These are phyloP conservation scores for Cyphomyrus discorhynchus DNA, from an alignment of 2,113 vertebrate species.

Conservation along the genomic window DNA sequence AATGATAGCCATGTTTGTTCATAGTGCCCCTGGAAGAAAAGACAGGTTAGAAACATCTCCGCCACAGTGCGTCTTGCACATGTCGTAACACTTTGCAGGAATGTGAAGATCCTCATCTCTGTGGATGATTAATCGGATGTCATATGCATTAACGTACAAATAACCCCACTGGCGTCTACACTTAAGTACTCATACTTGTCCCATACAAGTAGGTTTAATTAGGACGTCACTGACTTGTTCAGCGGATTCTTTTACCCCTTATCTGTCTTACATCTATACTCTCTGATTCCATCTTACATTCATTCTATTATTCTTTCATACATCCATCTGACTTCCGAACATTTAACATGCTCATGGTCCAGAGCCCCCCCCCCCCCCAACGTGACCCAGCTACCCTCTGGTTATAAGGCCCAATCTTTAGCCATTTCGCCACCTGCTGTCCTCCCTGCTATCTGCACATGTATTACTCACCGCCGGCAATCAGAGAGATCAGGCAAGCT, in stretches of 20 bases:
- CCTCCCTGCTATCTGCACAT: not conserved
- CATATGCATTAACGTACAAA: not conserved
- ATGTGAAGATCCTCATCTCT: not conserved
- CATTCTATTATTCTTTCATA: not conserved
- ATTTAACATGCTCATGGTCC: not conserved
- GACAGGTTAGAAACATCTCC: not conserved
- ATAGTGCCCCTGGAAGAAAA: constrained; percentile 46
- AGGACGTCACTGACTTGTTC: not conserved
- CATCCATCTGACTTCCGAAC: not conserved
- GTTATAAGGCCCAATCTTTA: not conserved
- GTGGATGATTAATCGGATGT: not conserved
- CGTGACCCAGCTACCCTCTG: not conserved
- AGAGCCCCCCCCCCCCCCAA: not conserved
- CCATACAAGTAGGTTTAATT: not conserved
- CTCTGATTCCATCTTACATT: not conserved
- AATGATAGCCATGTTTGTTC: constrained; percentile 62
- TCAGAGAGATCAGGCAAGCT: constrained; percentile 42
- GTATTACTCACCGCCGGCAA: constrained; percentile 47
- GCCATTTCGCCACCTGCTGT: not conserved
- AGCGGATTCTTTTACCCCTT: not conserved
- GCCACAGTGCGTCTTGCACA: not conserved
- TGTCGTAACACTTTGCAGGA: not conserved
- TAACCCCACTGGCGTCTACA: not conserved
- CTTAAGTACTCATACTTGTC: not conserved
- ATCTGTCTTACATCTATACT: not conserved